A percentile compares a stretch with the other conserved stretches of the same genome.
These are phyloP conservation scores for Pammene aurita DNA, from an alignment of 2,888 invertebrate genomes.

Conservation along the genomic window DNA sequence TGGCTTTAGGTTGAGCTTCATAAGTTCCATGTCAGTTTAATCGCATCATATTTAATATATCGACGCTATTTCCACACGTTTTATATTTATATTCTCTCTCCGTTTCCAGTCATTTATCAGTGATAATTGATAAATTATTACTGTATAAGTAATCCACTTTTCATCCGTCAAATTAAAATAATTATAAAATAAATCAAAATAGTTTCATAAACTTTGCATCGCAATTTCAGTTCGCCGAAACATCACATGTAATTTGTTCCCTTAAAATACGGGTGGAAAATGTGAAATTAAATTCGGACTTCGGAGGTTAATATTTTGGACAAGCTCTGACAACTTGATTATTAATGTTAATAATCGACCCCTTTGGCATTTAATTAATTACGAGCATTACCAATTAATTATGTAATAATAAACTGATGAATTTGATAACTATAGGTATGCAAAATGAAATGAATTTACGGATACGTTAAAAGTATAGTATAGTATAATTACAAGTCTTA, in stretches of 20 bases:
- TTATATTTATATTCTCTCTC: too few relatives aligned
- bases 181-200: constrained; percentile 7
- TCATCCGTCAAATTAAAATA: not conserved
- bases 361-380: constrained; percentile 24
- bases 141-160: too few relatives aligned
- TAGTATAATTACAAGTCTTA: too few relatives aligned
- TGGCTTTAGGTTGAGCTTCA: constrained; percentile 1
- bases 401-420: not conserved
- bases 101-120: too few relatives aligned
- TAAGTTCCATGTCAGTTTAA: not conserved
- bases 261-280: constrained; percentile 9
- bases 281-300: constrained; percentile 5
- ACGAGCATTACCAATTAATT: constrained; percentile 11
- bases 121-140: too few relatives aligned
- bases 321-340: constrained; percentile 10
- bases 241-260: constrained; percentile 1
- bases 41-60: too few relatives aligned
- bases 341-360: constrained; percentile 13
- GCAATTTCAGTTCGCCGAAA: not conserved
- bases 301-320: constrained; percentile 2
- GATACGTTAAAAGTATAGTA: not conserved
- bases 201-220: not conserved
- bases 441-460: not conserved
- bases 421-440: not conserved
- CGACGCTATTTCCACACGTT: too few relatives aligned